Conservation (phyloP, 2,888 invertebrate genomes). For the Drosophila emarginata region DNA sequence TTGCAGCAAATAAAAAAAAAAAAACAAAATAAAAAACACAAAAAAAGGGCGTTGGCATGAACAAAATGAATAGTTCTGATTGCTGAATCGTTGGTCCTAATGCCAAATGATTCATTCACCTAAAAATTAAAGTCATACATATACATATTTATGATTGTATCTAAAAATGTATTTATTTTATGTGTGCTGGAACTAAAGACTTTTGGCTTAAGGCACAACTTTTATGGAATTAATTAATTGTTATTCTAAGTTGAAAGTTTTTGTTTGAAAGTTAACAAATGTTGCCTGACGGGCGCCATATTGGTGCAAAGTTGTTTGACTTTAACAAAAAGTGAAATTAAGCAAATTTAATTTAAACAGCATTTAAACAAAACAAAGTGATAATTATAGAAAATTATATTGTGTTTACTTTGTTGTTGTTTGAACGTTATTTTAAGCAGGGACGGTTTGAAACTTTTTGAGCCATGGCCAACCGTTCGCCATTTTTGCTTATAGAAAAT, state of each 20-base stretch:
- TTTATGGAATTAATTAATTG: conserved; percentile 26
- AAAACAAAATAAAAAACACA: neutral
- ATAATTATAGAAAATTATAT: neutral
- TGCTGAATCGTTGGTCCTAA: conserved; percentile 31
- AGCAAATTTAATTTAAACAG: neutral
- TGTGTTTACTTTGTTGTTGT: neutral
- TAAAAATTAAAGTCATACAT: conserved; percentile 1
- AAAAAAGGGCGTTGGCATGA: conserved; percentile 27
- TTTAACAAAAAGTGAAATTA: neutral
- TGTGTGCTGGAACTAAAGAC: neutral
- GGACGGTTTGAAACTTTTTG: neutral
- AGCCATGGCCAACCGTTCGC: neutral
- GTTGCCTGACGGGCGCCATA: conserved; percentile 12
- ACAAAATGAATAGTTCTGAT: conserved; percentile 53
- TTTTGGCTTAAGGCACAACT: neutral
- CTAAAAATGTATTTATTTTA: neutral
- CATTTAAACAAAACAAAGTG: conserved; percentile 1
- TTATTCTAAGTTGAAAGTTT: conserved; percentile 26
- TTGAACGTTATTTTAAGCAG: neutral
- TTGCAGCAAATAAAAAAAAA: conserved; percentile 68
- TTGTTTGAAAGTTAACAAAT: conserved; percentile 8
- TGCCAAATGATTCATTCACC: conserved; percentile 1
- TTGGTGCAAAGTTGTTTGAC: conserved; percentile 2
- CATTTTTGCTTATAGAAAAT: neutral
- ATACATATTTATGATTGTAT: neutral